Conservation (phyloP, 1,140 invertebrate genomes). For the Riptortus pedestris region DNA sequence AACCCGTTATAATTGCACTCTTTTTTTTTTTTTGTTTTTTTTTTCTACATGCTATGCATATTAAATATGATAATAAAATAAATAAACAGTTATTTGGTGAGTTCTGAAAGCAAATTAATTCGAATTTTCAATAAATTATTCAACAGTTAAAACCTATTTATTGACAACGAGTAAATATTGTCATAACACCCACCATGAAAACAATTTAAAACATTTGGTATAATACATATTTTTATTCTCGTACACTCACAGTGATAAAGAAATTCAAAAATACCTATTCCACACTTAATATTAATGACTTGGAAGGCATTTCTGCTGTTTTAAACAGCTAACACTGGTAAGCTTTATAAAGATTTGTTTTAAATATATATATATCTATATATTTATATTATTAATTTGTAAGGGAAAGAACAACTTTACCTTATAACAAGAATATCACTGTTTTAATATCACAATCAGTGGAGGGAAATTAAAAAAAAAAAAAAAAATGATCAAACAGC, state of each 20-base stretch:
- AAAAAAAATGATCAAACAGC: not conserved
- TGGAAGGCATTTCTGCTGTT: slow-evolving; percentile 11
- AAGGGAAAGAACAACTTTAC: not conserved
- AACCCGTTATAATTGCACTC: too few species aligned
- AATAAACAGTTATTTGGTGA: too few species aligned
- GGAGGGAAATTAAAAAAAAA: too few species aligned
- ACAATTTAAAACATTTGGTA: slow-evolving; percentile 3
- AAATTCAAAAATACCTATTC: not conserved
- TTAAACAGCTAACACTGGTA: not conserved
- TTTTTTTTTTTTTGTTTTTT: too few species aligned
- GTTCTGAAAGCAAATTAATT: too few species aligned
- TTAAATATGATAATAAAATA: too few species aligned
- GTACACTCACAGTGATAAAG: slow-evolving; percentile 12
- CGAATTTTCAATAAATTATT: too few species aligned
- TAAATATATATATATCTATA: slow-evolving; percentile 6
- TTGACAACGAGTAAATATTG: not conserved
- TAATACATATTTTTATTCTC: slow-evolving; percentile 1
- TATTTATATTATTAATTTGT: not conserved
- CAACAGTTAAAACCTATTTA: too few species aligned
- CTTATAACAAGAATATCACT: slow-evolving; percentile 5
- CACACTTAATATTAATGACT: slow-evolving; percentile 13
- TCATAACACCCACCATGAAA: not conserved
- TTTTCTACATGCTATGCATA: too few species aligned
- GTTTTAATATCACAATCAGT: slow-evolving; percentile 10
- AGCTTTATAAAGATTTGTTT: not conserved